Conservation (phyloP, 1,140 invertebrate species). For the Lerema accius region DNA sequence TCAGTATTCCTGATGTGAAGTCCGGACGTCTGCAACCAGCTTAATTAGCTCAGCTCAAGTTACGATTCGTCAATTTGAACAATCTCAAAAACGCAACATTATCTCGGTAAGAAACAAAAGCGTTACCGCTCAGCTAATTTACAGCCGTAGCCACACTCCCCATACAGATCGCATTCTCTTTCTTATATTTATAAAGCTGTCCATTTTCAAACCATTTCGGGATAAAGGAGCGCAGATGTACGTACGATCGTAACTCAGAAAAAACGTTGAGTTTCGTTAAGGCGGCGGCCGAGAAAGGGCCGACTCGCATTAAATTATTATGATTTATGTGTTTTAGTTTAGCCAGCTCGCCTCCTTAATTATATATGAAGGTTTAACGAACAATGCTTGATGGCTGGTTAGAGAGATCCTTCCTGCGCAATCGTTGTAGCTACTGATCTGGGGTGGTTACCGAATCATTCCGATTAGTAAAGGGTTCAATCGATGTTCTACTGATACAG, state of each 20-base stretch:
- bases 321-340: constrained; percentile 79
- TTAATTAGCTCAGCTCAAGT: too few species aligned
- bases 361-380: constrained; percentile 74
- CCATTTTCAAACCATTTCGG: constrained; percentile 68
- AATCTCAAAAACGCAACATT: neutral
- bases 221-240: constrained; percentile 68
- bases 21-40: too few species aligned
- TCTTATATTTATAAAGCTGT: constrained; percentile 77
- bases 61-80: too few species aligned
- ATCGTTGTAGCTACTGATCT: constrained; percentile 16
- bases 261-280: constrained; percentile 54
- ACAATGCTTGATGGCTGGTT: constrained; percentile 57
- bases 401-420: constrained; percentile 33
- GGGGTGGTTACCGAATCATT: too few species aligned
- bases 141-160: constrained; percentile 48
- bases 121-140: constrained; percentile 40
- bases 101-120: constrained; percentile 2
- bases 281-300: constrained; percentile 55
- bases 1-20: too few species aligned
- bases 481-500: too few species aligned
- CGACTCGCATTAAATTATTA: constrained; percentile 77
- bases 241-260: constrained; percentile 59
- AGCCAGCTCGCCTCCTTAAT: constrained; percentile 67
- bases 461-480: too few species aligned
- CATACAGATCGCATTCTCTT: constrained; percentile 48